Evolutionary conservation across 2,797 vertebrate genomes (phyloP).

Genomic region (Siniperca undulata): DNA sequence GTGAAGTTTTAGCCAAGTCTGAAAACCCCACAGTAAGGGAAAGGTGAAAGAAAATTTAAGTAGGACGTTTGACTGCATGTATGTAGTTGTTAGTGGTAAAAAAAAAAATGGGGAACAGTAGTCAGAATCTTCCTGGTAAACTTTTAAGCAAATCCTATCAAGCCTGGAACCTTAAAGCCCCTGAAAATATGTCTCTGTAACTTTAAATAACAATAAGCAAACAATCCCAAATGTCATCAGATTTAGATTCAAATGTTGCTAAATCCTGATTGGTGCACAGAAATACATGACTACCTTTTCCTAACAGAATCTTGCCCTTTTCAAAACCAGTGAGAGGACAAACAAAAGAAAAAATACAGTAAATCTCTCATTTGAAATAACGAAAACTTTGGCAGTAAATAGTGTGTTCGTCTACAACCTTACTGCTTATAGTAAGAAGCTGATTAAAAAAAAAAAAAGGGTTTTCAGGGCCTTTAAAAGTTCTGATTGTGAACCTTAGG

Average conservation of each 20-base stretch:
- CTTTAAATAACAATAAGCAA: neutral
- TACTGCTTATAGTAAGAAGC: neutral
- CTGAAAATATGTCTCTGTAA: slow-evolving; percentile 5
- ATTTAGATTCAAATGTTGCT: neutral
- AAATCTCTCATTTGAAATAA: no score
- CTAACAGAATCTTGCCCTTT: neutral
- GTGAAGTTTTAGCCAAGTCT: neutral
- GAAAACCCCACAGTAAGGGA: neutral
- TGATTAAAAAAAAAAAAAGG: no score
- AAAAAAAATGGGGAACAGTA: neutral
- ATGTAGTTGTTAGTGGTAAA: neutral
- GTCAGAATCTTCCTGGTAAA: neutral
- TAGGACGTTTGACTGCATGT: neutral
- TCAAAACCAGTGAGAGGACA: neutral
- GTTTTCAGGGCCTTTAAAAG: no score
- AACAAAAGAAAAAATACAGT: no score
- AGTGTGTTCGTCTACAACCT: neutral
- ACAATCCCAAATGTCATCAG: neutral
- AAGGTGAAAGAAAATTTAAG: neutral
- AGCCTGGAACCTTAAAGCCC: neutral
- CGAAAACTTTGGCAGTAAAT: no score
- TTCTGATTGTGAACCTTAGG: no score
- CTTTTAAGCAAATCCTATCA: neutral
- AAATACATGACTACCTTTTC: neutral
- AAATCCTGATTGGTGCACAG: neutral